Evolutionary conservation across 2,797 vertebrate species (phyloP), one percentile per base, ranked within the genome.

Genomic region (Tenualosa ilisha): DNA sequence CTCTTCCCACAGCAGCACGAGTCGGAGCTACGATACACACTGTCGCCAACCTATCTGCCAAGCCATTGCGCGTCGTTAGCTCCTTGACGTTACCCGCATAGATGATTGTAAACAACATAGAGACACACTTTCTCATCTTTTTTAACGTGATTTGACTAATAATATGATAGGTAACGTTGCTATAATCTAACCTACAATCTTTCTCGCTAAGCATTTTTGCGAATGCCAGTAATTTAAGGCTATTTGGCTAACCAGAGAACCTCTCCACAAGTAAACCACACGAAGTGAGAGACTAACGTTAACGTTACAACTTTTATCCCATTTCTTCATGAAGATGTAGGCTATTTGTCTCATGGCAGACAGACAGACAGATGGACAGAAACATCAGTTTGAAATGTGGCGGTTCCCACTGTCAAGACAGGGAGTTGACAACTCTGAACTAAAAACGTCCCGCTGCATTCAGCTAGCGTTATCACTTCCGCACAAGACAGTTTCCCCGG

Each of bases 401-500:
- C 11, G 24, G 40, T 75, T 17, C 12, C 37, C 68, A 75, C 15
- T 43, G 68, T 40, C 68, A 40, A 75, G 37, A 75, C 31, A 15
- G 68, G 31, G 68, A 75, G 68, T 26, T 75, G 31, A 40, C 31
- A 75, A 75, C 68, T 40, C 31, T 15, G 15, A 75, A 75, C 68
- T 75, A 20, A 5, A 75, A 37, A 13, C 68, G 26, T 75, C 68
- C 37, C 68, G 68, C 37, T 75, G 37, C 68, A 75, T 75, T 75
- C 68, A 40, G 37, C 68, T 37, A 46, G 46, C 46, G 46, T 46
- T 46, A 85, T 86, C 53, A 88, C 87, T 88, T 88, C 87, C 87
- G 87, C 85, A 88, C 85, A 82, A 37, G 68, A 75, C 31, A 17
- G 68, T 75, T 75, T 75, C 68, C 68, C 68, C 68, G 68, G 31